These are phyloP conservation scores for Lasioglossum baleicum DNA, from an alignment of 1,140 invertebrate genomes.

Conservation along the genomic window DNA sequence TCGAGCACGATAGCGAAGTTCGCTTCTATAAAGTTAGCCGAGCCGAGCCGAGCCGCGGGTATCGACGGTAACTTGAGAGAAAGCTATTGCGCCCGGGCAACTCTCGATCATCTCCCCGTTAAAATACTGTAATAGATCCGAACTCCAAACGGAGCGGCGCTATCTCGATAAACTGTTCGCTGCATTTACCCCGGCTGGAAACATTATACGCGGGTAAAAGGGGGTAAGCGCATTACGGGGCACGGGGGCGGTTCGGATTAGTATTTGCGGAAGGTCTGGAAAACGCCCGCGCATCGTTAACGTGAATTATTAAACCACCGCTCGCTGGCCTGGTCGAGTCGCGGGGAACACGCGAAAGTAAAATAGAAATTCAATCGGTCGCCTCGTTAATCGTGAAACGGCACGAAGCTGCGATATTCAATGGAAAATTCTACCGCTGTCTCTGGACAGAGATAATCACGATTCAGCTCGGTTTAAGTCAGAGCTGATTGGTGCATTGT, in stretches of 20 bases:
- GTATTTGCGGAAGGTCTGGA: not conserved
- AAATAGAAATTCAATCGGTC: not conserved
- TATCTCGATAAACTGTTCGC: conserved; percentile 14
- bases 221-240: not conserved
- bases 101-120: conserved; percentile 40
- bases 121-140: conserved; percentile 39
- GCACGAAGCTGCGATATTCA: too few relatives aligned
- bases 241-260: not conserved
- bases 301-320: not conserved
- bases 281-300: not conserved
- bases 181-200: not conserved
- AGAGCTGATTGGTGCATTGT: too few relatives aligned
- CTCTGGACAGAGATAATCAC: too few relatives aligned
- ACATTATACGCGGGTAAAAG: not conserved
- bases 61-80: conserved; percentile 54
- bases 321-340: not conserved
- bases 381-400: too few relatives aligned
- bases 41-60: conserved; percentile 12
- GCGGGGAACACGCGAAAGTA: not conserved
- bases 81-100: conserved; percentile 36
- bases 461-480: too few relatives aligned
- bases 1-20: conserved; percentile 55
- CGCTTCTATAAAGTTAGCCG: conserved; percentile 53
- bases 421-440: too few relatives aligned
- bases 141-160: not conserved